These are phyloP conservation scores for Osmerus eperlanus DNA, from an alignment of 2,113 vertebrate genomes.

Conservation along the genomic window DNA sequence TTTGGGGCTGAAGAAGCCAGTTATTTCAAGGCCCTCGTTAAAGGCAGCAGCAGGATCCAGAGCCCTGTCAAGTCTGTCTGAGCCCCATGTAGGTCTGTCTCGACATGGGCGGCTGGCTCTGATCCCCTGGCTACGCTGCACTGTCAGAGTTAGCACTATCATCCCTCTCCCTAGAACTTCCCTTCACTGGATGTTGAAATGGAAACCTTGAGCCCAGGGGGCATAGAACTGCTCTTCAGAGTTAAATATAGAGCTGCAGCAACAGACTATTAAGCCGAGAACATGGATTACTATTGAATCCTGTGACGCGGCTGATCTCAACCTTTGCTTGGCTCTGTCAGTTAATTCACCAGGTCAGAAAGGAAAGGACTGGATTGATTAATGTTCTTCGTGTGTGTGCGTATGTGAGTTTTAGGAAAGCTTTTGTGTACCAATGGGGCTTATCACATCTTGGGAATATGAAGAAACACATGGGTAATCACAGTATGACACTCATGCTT, in stretches of 20 bases:
- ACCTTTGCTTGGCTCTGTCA: background rate
- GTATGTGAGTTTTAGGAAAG: background rate
- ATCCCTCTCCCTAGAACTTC: constrained; percentile 15
- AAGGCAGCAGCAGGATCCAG: background rate
- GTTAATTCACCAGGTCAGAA: background rate
- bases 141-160: constrained; percentile 29
- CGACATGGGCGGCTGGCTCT: constrained; percentile 48
- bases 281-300: background rate
- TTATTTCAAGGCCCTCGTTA: constrained; percentile 36
- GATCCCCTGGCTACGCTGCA: constrained; percentile 45
- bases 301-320: background rate
- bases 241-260: background rate
- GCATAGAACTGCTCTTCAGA: constrained; percentile 1
- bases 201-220: background rate
- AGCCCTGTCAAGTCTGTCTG: constrained; percentile 25
- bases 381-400: background rate
- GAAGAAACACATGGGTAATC: background rate
- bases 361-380: background rate
- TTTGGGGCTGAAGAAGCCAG: background rate
- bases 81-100: constrained; percentile 36
- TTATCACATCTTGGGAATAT: background rate
- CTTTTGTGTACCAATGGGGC: background rate
- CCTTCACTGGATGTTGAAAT: constrained; percentile 18
- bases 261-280: background rate
- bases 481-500: background rate